A percentile compares a stretch with the other conserved stretches of the same genome.
These are phyloP conservation scores for Beroe forskalii DNA, from an alignment of 37 sponge, comb jelly and placozoan genomes.

Conservation along the genomic window DNA sequence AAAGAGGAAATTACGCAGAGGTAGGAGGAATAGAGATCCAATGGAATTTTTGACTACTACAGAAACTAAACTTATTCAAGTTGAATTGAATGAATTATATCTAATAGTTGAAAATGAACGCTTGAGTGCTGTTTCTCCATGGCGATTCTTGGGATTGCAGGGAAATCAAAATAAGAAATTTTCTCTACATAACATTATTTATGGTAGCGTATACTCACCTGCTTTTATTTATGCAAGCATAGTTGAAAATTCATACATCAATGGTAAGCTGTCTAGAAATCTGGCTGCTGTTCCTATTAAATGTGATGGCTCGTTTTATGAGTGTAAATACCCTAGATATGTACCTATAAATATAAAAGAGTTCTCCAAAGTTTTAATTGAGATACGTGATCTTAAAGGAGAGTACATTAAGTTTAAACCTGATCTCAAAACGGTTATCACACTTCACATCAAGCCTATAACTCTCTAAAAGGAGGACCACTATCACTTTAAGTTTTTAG, in stretches of 20 bases:
- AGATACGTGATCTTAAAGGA: conserved; percentile 17
- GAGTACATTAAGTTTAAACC: not conserved
- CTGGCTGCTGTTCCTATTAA: not conserved
- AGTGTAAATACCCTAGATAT: not conserved
- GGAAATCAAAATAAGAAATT: not conserved
- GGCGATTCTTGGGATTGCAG: not conserved
- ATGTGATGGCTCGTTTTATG: not conserved
- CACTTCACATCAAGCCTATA: not conserved
- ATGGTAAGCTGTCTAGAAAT: conserved; percentile 34
- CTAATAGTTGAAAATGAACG: not conserved
- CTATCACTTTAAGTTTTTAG: not conserved
- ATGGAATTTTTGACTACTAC: not conserved
- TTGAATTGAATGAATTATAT: not conserved
- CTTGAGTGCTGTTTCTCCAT: not conserved
- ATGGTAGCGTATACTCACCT: not conserved
- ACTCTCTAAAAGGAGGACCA: conserved; percentile 7
- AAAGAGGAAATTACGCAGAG: not conserved
- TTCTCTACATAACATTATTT: not conserved
- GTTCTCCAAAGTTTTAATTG: conserved; percentile 20
- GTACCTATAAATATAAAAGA: conserved; percentile 34
- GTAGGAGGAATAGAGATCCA: not conserved
- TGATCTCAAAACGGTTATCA: not conserved
- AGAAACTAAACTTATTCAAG: not conserved
- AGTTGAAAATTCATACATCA: conserved; percentile 47
- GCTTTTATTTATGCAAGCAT: conserved; percentile 23